Evolutionary conservation across 2,888 invertebrate genomes (phyloP), one percentile per base, ranked within the genome.

Genomic region (Ectemnius cavifrons): DNA sequence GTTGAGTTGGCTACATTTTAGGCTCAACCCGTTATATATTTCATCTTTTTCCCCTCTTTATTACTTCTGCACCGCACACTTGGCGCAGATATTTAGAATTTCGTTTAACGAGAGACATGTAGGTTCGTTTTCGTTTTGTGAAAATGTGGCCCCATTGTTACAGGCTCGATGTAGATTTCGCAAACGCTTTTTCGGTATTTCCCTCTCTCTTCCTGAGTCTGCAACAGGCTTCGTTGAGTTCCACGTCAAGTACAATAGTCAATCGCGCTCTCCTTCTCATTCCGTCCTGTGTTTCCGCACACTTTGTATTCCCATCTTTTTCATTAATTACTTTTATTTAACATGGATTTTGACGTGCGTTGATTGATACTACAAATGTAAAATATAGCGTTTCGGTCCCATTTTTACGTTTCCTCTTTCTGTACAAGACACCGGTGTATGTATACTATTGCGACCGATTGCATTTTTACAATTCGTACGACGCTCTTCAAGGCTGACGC

Each of bases 71-170:
- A 75, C 78, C 83, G 86, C 84, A 83, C 83, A 78, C 83, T 86
- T 84, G 87, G 88, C 87, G 88, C 86, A 87, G 86, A 87, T 85
- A 90, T 90, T 90, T 90, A 90, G 88, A 90, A 90, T 90, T 88
- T 87, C 83, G 87, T 60, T 77, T 73, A 71, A 84, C 79, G 83
- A 85, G 79, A 82, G 75, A 87, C 82, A 79, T 75, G 79, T 75
- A 57, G 66, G 63, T 58, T 82, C 74, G 78, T 83, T 76, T 66
- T 77, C 75, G 71, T 63, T 83, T 85, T 85, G 86, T 87, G 88
- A 90, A 90, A 90, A 90, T 90, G 89, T 89, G 90, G 89, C 90
- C 89, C 89, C 90, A 86, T 86, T 85, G 85, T 88, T 85, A 88
- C 89, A 90, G 90, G 88, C 89, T 89, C 88, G 87, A 88, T 87